Evolutionary conservation across 2,113 vertebrate genomes (phyloP), one percentile per base, ranked within the genome.

Genomic region (Spheniscus mendiculus): DNA sequence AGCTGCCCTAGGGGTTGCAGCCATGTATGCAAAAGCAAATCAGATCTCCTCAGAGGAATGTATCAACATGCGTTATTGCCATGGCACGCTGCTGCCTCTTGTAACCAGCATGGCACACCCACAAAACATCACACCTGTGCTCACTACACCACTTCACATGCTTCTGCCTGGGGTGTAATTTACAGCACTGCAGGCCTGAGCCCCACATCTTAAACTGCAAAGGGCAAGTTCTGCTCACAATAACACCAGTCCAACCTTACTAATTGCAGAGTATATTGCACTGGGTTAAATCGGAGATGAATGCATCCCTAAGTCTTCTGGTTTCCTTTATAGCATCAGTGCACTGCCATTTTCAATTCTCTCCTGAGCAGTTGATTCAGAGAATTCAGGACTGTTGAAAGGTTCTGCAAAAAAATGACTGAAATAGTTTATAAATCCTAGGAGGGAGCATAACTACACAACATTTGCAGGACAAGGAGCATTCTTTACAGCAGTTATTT

Each of bases 391-490:
- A 36, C 73, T 89, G 77, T 40, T 96, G 93, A 97, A 92, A 97
- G 56, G 82, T 90, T 89, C 80, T 66, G 59, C 13, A 93, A 89
- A 91, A 83, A 88, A 89, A 83, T 32, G 27, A 90, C 92, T 91
- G 69, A 89, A 95, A 94, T 79, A 82, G 86, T 97, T 95, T 96
- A 94, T 97, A 97, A 96, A 93, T 97, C 94, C 89, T 92, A 76
- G 80, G 72, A 97, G 44, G 29, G 81, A 97, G 65, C 52, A 79
- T 67, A 94, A 95, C 86, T 85, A 77, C 32, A 62, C 79, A 95
- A 84, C 80, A 82, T 79, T 87, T 84, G 83, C 82, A 92, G 94
- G 94, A 95, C 86, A 95, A 78, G 83, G 42, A 86, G 32, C 55
- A 83, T 92, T 94, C 92, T 94, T 97, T 92, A 95, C 82, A 91